These are phyloP conservation scores for Ophonus ardosiacus DNA, from an alignment of 2,888 invertebrate genomes.

Conservation along the genomic window DNA sequence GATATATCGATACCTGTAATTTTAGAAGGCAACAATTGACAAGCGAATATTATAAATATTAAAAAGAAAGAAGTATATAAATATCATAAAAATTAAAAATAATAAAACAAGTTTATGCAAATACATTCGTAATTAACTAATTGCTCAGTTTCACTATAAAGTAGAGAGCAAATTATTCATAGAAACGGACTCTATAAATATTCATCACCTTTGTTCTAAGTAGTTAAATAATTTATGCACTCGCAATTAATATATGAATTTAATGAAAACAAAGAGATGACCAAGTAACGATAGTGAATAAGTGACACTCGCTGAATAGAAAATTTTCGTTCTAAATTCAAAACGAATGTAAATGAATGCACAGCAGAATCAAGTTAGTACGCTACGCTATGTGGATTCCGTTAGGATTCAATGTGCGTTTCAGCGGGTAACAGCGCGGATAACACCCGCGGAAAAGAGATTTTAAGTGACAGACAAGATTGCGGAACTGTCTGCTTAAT, in stretches of 20 bases:
- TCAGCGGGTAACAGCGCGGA: slow-evolving; percentile 11
- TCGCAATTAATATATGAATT: slow-evolving; percentile 30
- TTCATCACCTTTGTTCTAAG: neutral
- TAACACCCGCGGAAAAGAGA: slow-evolving; percentile 6
- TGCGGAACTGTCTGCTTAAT: slow-evolving; percentile 5
- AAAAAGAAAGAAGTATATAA: too few species aligned
- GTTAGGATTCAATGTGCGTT: neutral
- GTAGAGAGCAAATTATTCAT: neutral
- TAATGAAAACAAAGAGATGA: slow-evolving; percentile 40
- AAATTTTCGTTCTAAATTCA: slow-evolving; percentile 61
- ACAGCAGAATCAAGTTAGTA: slow-evolving; percentile 31
- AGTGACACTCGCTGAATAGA: slow-evolving; percentile 49
- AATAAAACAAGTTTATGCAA: too few species aligned
- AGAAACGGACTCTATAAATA: slow-evolving; percentile 7
- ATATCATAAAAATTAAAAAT: too few species aligned
- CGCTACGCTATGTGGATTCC: neutral
- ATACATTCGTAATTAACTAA: neutral
- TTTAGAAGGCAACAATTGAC: too few species aligned
- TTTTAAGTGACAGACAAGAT: slow-evolving; percentile 29
- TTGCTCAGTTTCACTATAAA: neutral
- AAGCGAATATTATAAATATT: too few species aligned
- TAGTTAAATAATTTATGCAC: slow-evolving; percentile 43
- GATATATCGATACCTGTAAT: too few species aligned
- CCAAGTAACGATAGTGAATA: slow-evolving; percentile 21
- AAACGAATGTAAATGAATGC: slow-evolving; percentile 58